Percentiles rank a stretch among this genome's conserved stretches.
Conservation (phyloP, 2,888 invertebrate species). For the Heliothis peltigera region DNA sequence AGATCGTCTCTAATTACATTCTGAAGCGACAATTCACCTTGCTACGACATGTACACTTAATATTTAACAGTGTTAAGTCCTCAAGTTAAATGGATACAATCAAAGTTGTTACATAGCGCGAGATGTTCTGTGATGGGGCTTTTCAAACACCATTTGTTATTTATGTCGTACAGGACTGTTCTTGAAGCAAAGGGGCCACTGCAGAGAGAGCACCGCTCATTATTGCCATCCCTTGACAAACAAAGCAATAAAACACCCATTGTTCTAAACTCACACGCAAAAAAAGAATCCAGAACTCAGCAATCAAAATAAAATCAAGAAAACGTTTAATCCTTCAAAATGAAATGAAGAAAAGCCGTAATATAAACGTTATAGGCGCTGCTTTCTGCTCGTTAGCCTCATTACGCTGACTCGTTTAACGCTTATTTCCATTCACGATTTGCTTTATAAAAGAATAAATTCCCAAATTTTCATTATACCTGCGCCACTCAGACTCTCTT, state of each 20-base stretch:
- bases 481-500: constrained; percentile 37
- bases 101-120: constrained; percentile 76
- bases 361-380: constrained; percentile 56
- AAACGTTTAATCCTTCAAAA: constrained; percentile 33
- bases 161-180: constrained; percentile 69
- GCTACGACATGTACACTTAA: constrained; percentile 57
- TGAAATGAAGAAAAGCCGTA: constrained; percentile 41
- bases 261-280: constrained; percentile 52
- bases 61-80: constrained; percentile 69
- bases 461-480: constrained; percentile 50
- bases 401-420: constrained; percentile 65
- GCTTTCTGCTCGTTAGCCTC: constrained; percentile 69
- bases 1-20: constrained; percentile 51
- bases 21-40: constrained; percentile 45
- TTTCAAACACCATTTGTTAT: constrained; percentile 79
- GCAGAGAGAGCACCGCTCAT: constrained; percentile 20
- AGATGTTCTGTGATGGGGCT: constrained; percentile 71
- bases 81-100: constrained; percentile 78
- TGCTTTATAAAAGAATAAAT: constrained; percentile 55
- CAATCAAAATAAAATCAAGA: constrained; percentile 43
- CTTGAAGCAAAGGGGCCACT: constrained; percentile 34
- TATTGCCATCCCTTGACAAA: constrained; percentile 26
- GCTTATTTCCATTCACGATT: constrained; percentile 62
- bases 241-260: constrained; percentile 41
- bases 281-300: constrained; percentile 48